Base-by-base conservation (phyloP, 2,113 vertebrate species). In the Pseudorhombus dupliciocellatus region DNA sequence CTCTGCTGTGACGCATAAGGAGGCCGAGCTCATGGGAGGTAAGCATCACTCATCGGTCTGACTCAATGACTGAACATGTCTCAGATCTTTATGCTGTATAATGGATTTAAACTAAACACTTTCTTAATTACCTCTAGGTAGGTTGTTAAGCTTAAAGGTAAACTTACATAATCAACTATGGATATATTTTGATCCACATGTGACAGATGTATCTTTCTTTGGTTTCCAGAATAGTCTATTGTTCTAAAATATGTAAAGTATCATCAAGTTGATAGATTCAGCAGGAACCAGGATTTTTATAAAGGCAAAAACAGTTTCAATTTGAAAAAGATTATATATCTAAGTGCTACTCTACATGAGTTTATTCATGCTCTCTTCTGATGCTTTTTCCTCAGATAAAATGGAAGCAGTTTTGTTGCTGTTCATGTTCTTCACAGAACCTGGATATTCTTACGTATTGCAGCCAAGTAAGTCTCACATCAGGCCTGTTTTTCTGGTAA, bases 401-500 rank as follows among this genome's bases (percentile, higher is more conserved):
- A 94, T 94, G 92, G 63, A 89, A 61, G 12, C 55, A 5, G 14
- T 84, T 18, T 22, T 60, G 4, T 22, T 91, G 37, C 44, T 91
- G 67, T 64, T 93, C 7, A 22, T 88, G 50, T 20, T 87, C 54
- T 40, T 83, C 40, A 46, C 68, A 28, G 60, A 77, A 53, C 54
- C 78, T 52, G 80, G 66, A 69, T 69, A 84, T 66, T 79, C 88
- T 24, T 52, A 76, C 0, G 46, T 76, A 1, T 48, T 85, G 28
- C 83, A 87, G 55, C 51, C 88, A 40, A 77, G 93, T 92, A 83
- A 92, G 92, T 92, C 24, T 0, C 18, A 76, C 24, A 26, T 48
- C 7, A 54, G 3, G 5, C 4, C 10, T 14, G 4, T 4, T 48
- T 48, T 9, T 48, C 16, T 48, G 18, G 16, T 1, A 70, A 46